Evolutionary conservation across 2,797 vertebrate species (phyloP).

Genomic region (Philypnodon macrostomus): DNA sequence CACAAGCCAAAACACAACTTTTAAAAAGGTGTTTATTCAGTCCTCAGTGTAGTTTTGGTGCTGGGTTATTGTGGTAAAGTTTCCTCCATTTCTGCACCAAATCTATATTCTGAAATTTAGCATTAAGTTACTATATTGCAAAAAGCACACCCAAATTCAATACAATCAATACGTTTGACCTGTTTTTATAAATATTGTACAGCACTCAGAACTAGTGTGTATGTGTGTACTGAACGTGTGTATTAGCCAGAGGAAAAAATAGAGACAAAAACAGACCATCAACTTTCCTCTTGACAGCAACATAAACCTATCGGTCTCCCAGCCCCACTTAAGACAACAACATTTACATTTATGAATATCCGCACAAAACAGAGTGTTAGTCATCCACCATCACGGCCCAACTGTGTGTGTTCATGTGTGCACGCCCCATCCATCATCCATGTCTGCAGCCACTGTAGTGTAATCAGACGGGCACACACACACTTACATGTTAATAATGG

Average conservation of each 20-base stretch:
- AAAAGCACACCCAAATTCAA: too few species aligned
- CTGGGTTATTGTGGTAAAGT: too few species aligned
- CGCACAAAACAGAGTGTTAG: constrained; percentile 47
- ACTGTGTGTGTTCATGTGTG: constrained; percentile 13
- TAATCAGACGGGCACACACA: constrained; percentile 1
- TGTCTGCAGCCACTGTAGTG: constrained; percentile 8
- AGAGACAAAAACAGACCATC: constrained; percentile 48
- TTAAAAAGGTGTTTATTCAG: too few species aligned
- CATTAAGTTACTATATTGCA: too few species aligned
- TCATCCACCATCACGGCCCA: constrained; percentile 42
- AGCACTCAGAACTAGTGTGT: not conserved
- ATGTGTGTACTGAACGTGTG: not conserved
- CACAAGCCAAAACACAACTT: too few species aligned
- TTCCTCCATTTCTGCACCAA: too few species aligned
- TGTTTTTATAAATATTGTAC: too few species aligned
- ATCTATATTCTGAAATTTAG: too few species aligned
- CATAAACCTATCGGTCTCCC: constrained; percentile 60
- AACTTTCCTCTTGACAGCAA: constrained; percentile 48
- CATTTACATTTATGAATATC: constrained; percentile 68
- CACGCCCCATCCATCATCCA: constrained; percentile 44
- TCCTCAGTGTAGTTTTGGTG: too few species aligned
- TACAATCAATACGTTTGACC: too few species aligned
- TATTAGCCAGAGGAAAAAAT: not conserved
- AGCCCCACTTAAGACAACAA: constrained; percentile 55
- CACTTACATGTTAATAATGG: constrained; percentile 1